Base-by-base conservation (phyloP, 2,797 vertebrate species). In the Chelmon rostratus region DNA sequence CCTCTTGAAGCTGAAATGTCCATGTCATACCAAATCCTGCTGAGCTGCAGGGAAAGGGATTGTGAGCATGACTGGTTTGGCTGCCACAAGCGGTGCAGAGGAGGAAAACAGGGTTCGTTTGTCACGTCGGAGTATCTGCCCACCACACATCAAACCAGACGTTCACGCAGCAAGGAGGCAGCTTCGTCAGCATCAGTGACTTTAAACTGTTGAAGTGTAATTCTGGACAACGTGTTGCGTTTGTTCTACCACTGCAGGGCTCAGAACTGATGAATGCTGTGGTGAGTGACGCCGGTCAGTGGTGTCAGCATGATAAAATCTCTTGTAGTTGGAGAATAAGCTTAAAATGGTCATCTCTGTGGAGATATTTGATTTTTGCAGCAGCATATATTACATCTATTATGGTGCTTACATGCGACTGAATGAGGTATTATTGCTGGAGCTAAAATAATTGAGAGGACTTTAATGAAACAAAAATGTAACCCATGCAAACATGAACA, bases 11-110 rank as follows among this genome's bases (percentile, higher is more conserved):
- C 61, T 65, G 71, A 85, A 73, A 73, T 73, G 79, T 52, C 66
- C 25, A 3, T 81, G 81, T 80, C 83, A 66, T 66, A 58, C 73
- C 25, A 76, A 85, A 87, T 89, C 78, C 87, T 68, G 72, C 83
- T 85, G 79, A 83, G 81, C 77, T 69, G 69, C 72, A 67, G 72
- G 67, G 79, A 83, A 68, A 72, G 46, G 77, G 83, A 82, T 75
- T 77, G 77, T 81, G 75, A 83, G 78, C 79, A 42, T 53, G 74
- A 78, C 56, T 68, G 69, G 47, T 82, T 82, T 70, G 53, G 74
- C 73, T 62, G 44, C 42, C 54, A 57, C 72, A 54, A 65, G 62
- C 19, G 40, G 71, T 37, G n/a, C 65, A 70, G 40, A 67, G 52
- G 61, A 78, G 61, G 64, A 80, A 72, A 68, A 85, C 40, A 35